Percentiles rank a stretch among this genome's conserved stretches.
These are phyloP conservation scores for Telmatochromis sp. DNA, from an alignment of 2,113 vertebrate genomes.

Conservation along the genomic window DNA sequence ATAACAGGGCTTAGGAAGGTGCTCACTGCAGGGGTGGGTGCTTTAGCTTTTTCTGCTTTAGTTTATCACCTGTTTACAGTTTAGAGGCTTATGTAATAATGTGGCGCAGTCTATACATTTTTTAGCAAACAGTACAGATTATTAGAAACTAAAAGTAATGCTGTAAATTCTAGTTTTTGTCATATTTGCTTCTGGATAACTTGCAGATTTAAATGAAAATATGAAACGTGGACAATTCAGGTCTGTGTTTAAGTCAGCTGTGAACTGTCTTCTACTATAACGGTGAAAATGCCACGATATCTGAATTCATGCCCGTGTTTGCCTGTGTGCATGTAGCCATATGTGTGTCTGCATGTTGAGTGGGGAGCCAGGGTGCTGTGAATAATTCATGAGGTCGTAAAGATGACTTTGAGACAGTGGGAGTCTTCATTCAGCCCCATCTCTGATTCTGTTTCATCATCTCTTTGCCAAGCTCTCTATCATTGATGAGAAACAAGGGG, in stretches of 20 bases:
- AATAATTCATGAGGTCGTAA: constrained; percentile 61
- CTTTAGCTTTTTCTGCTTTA: not conserved
- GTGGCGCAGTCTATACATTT: not conserved
- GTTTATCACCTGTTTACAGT: not conserved
- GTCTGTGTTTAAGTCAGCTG: not conserved
- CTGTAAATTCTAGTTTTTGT: not conserved
- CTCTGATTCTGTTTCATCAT: constrained; percentile 58
- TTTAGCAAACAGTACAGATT: not conserved
- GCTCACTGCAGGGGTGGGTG: not conserved
- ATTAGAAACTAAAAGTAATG: not conserved
- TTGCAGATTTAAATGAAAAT: not conserved
- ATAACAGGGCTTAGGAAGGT: accelerated
- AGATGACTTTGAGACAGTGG: constrained; percentile 40
- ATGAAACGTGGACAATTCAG: not conserved
- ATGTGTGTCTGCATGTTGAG: not conserved
- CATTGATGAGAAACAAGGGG: constrained; percentile 59
- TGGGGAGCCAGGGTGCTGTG: not conserved
- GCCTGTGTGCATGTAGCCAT: not conserved
- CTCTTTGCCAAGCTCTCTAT: constrained; percentile 35
- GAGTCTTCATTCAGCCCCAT: constrained; percentile 47
- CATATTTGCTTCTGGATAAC: not conserved
- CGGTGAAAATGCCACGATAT: not conserved
- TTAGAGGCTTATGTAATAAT: not conserved
- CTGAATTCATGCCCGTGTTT: not conserved
- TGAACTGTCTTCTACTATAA: not conserved